Conservation (phyloP, 2,797 vertebrate genomes). For the Anomalospiza imberbis region DNA sequence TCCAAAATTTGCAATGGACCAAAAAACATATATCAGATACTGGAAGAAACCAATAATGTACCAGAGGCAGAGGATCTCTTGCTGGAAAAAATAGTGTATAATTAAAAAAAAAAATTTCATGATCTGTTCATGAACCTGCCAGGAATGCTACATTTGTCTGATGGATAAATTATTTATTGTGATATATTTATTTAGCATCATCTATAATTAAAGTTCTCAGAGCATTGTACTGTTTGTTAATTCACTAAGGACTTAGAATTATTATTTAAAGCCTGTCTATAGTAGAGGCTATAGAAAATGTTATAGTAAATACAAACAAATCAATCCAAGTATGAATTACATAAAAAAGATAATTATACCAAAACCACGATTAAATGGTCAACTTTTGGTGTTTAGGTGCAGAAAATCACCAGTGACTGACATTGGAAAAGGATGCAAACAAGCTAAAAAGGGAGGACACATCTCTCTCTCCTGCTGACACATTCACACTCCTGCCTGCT, state of each 20-base stretch:
- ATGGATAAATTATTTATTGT: slow-evolving; percentile 44
- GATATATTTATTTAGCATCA: slow-evolving; percentile 33
- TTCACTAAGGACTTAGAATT: background rate
- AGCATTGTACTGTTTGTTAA: background rate
- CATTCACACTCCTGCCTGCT: background rate
- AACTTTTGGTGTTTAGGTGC: background rate
- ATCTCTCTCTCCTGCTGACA: background rate
- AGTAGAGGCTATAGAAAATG: background rate
- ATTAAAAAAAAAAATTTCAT: background rate
- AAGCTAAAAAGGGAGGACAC: background rate
- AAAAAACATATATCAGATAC: background rate
- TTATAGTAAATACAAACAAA: background rate
- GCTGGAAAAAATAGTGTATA: background rate
- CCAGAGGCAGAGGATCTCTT: background rate
- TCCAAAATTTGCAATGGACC: background rate
- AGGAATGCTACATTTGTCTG: background rate
- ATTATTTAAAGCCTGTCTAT: background rate
- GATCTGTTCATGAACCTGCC: slow-evolving; percentile 25
- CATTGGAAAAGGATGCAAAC: background rate
- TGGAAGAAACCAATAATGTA: background rate
- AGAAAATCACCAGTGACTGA: background rate
- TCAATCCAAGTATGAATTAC: background rate
- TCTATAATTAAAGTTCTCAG: slow-evolving; percentile 30
- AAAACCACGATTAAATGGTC: background rate
- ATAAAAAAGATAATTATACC: background rate